phyloP scores from a whole-genome alignment of 2,888 invertebrate species.

The Deilephila porcellus region DNA sequence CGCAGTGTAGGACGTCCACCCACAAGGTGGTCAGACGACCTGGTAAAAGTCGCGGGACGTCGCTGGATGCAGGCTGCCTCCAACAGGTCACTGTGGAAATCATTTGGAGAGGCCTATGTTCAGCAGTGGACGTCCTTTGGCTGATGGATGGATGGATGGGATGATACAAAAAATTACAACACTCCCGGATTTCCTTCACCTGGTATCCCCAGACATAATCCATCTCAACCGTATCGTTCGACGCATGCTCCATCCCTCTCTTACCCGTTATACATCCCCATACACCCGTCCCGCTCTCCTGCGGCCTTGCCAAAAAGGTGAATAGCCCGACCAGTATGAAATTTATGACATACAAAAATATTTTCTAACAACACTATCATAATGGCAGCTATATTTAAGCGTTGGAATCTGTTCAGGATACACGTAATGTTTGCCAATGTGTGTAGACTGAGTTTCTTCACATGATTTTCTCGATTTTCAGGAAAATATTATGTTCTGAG shows the following conservation, averaged over 20 bases:
- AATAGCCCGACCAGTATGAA: conserved; percentile 49
- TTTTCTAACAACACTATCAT: conserved; percentile 47
- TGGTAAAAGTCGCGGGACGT: too few species aligned
- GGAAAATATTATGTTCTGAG: not conserved
- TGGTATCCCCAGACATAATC: conserved; percentile 23
- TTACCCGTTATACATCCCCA: conserved; percentile 34
- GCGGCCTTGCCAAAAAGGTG: conserved; percentile 52
- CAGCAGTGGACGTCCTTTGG: too few species aligned
- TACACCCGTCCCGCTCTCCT: conserved; percentile 32
- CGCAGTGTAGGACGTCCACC: too few species aligned
- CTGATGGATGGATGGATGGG: too few species aligned
- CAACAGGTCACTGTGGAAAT: too few species aligned
- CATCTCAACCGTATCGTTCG: conserved; percentile 6
- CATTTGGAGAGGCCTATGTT: too few species aligned
- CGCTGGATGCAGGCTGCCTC: too few species aligned
- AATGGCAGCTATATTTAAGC: conserved; percentile 33
- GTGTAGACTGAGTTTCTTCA: conserved; percentile 1
- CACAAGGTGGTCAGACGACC: too few species aligned
- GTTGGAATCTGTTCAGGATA: conserved; percentile 24
- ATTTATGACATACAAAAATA: conserved; percentile 47
- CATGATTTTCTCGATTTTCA: not conserved
- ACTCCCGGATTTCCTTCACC: conserved; percentile 5
- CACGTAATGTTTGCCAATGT: conserved; percentile 11
- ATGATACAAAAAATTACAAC: too few species aligned
- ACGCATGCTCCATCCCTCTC: not conserved